A percentile compares a stretch with the other conserved stretches of the same genome.
phyloP scores from a whole-genome alignment of 2,888 invertebrate genomes.

The Stenotaenia linearis region DNA sequence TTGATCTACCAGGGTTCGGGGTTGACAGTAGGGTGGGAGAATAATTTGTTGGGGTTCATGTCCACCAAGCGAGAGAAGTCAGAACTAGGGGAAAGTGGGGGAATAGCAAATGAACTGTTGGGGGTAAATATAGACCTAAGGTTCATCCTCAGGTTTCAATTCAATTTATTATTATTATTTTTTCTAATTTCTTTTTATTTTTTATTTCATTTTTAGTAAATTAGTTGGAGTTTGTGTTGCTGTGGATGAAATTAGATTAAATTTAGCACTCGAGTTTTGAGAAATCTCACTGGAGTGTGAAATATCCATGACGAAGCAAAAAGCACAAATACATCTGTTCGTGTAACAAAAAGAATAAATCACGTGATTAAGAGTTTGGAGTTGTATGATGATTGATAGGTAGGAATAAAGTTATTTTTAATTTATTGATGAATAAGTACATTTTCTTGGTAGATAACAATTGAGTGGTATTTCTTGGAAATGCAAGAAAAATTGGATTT shows the following conservation, averaged over 20 bases:
- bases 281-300: not conserved
- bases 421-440: too few species aligned
- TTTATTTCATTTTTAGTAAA: too few species aligned
- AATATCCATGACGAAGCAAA: not conserved
- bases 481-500: too few species aligned
- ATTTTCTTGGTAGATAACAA: too few species aligned
- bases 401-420: too few species aligned
- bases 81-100: not conserved
- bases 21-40: not conserved
- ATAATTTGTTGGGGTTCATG: not conserved
- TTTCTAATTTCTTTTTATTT: not conserved
- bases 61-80: slow-evolving; percentile 12
- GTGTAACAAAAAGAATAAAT: too few species aligned
- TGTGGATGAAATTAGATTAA: not conserved
- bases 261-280: not conserved
- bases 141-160: slow-evolving; percentile 6
- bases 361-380: not conserved
- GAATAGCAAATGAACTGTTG: not conserved
- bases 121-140: slow-evolving; percentile 13
- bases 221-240: too few species aligned
- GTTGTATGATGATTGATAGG: not conserved
- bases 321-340: not conserved
- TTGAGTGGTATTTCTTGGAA: too few species aligned
- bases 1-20: slow-evolving; percentile 1
- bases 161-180: not conserved